Base-by-base conservation (phyloP, 1,140 invertebrate species). In the Vanessa tameamea region DNA sequence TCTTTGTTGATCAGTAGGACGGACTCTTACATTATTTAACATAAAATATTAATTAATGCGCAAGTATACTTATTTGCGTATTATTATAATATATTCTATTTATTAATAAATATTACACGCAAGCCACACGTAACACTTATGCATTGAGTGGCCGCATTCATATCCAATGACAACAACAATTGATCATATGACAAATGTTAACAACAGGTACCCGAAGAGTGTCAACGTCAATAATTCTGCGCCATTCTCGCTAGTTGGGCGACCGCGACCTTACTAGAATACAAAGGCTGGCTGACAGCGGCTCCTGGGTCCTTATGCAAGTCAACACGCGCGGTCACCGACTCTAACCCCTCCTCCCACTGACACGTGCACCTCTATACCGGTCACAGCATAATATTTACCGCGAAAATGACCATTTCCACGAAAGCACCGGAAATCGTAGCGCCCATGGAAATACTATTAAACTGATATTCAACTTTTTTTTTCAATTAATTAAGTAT, bases 341-440 rank as follows among this genome's bases (percentile, higher is more conserved):
- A 89, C 89, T 82, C 84, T 68, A 72, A 73, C 66, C 77, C 68
- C 74, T 64, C 55, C 77, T 71, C 69, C 69, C 64, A 75, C 43
- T 61, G 20, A 61, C 76, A 87, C 82, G 85, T 84, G 85, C 82
- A 74, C 65, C 67, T 26, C 74, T 66, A 76, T 78, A 73, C 74
- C 77, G 75, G 67, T 75, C 72, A 76, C 71, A 80, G 78, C 80
- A 86, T 84, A 85, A 77, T 64, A 55, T 70, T 51, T 87, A 84
- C 83, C 73, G 82, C 85, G 86, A 88, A 90, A 90, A 89, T 88
- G 81, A 80, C 63, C 83, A 88, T 90, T 90, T 89, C 88, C 87
- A 87, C 81, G 85, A 92, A 90, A 68, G 47, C 64, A 84, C 86
- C 86, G 87, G 85, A 89, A 84, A 84, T 87, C 76, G 75, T 75